Base-by-base conservation (phyloP, 64 coral and sea anemone genomes). In the Montipora efflorescens region DNA sequence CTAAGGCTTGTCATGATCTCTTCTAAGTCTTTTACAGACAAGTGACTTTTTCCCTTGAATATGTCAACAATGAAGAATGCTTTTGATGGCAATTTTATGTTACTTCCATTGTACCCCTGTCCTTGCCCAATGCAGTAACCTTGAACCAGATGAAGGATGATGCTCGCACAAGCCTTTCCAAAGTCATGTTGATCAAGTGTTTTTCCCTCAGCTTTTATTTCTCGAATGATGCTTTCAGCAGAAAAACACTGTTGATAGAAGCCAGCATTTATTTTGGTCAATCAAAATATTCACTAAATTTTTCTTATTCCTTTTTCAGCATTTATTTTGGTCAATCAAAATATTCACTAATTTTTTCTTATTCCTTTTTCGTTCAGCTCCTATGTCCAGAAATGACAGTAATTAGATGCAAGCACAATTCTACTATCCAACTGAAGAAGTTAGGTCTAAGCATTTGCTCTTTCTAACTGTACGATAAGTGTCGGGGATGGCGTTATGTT, bases 11-110 rank as follows among this genome's bases (percentile, higher is more conserved):
- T 51, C 12, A 74, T 81, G 20, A 97, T 87, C 10, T 64, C 48
- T 19, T 78, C 4, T 46, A 97, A 75, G 9, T 91, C 88, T 9
- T 88, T 77, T 67, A 91, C 92, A 67, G 62, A 3, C 11, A 97
- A 49, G 66, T 91, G 28, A 15, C 3, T 68, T 84, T 80, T 94
- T 3, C 80, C 61, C 45, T 94, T 90, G 62, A 91, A 97, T 3
- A 97, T 75, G 13, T 97, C 90, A 47, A 91, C 67, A 7, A 97
- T 89, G 61, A 97, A 97, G 76, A 97, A 97, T 47, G 81, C 85
- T 79, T 77, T 74, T 47, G 67, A 74, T 71, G 95, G 95, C 4
- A 97, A 66, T 2, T 62, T 15, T 0, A 53, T 18, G 21, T 82
- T 13, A 3, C 28, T 78, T 61, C 70, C 83, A 87, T 87, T 84